phyloP scores from a whole-genome alignment of 2,797 vertebrate genomes.

The Falco cherrug region DNA sequence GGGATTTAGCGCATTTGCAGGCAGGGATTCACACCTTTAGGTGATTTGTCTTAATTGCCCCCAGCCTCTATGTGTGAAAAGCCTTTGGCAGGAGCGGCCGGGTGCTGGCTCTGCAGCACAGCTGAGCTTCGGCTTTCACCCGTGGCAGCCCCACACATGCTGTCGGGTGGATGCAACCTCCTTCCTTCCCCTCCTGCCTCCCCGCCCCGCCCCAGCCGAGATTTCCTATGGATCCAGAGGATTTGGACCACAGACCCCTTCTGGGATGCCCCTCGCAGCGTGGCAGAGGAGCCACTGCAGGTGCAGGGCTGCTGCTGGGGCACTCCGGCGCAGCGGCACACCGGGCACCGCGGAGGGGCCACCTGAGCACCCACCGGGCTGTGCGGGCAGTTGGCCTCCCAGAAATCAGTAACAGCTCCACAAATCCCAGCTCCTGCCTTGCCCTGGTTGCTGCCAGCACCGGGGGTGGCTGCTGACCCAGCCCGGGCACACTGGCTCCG shows the following conservation, averaged over 20 bases:
- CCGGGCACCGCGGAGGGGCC: fast-evolving
- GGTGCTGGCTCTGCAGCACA: not conserved
- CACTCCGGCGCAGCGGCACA: not conserved
- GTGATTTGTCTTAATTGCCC: constrained; percentile 50
- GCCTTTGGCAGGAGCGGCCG: not conserved
- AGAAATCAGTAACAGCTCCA: not conserved
- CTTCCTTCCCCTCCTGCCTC: not conserved
- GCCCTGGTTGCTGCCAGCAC: not conserved
- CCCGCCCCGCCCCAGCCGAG: not conserved
- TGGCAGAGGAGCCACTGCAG: not conserved
- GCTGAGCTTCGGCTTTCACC: not conserved
- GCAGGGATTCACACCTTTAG: constrained; percentile 58
- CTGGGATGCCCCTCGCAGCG: fast-evolving
- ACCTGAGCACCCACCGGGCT: fast-evolving
- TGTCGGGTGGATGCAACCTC: not conserved
- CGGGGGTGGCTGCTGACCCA: not conserved
- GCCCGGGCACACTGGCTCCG: fast-evolving
- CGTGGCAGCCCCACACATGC: fast-evolving
- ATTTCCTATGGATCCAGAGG: not conserved
- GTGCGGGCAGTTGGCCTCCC: not conserved
- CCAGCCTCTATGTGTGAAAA: not conserved
- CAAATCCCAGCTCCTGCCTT: not conserved
- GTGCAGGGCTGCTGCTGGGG: not conserved
- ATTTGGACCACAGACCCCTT: not conserved
- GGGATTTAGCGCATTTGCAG: constrained; percentile 53